Evolutionary conservation across 1,140 invertebrate species (phyloP).

Genomic region (Stegodyphus dumicola): DNA sequence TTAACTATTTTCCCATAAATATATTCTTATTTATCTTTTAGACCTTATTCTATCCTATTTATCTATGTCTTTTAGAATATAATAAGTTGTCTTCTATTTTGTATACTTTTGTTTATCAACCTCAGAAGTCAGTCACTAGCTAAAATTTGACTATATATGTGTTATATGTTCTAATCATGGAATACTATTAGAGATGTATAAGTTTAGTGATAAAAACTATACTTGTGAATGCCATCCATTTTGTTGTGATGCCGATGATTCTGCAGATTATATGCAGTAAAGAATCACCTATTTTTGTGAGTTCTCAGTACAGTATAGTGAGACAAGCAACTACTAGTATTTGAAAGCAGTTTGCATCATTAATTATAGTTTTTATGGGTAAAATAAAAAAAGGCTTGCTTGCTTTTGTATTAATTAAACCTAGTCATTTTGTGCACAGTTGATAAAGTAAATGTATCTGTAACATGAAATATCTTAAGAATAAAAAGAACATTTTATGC

Average conservation of each 20-base stretch:
- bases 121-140: too few relatives aligned
- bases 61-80: too few relatives aligned
- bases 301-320: constrained; percentile 24
- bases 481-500: constrained; percentile 41
- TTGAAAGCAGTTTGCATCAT: not conserved
- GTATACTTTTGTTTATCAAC: too few relatives aligned
- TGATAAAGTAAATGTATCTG: constrained; percentile 30
- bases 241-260: constrained; percentile 49
- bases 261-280: constrained; percentile 33
- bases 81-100: too few relatives aligned
- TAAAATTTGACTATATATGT: too few relatives aligned
- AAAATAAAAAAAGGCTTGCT: not conserved
- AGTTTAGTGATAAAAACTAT: constrained; percentile 21
- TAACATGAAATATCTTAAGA: constrained; percentile 14
- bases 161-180: not conserved
- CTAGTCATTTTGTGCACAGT: constrained; percentile 54
- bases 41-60: too few relatives aligned
- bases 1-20: too few relatives aligned
- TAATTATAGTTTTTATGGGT: constrained; percentile 27
- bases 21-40: too few relatives aligned
- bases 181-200: not conserved
- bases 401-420: constrained; percentile 20
- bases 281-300: constrained; percentile 53
- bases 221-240: constrained; percentile 53
- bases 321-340: constrained; percentile 11